A percentile compares a stretch with the other conserved stretches of the same genome.
These are phyloP conservation scores for Ellobius talpinus DNA, from an alignment of 2,113 vertebrate genomes.

Conservation along the genomic window DNA sequence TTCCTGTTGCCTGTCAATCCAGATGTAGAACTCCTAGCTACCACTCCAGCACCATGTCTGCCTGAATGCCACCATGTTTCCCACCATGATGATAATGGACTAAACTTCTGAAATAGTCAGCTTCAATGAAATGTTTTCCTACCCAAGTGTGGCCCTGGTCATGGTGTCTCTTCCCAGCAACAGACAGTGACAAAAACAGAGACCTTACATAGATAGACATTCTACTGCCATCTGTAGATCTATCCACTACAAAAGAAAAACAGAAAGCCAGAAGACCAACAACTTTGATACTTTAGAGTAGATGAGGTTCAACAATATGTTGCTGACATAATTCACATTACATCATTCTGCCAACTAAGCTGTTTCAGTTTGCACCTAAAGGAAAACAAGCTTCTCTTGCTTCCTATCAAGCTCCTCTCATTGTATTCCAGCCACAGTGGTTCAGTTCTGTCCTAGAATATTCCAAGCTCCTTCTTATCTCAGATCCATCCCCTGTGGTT, in stretches of 20 bases:
- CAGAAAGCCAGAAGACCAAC: background rate
- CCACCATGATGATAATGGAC: background rate
- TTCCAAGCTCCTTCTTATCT: background rate
- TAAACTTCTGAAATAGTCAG: background rate
- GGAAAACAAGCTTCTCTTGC: background rate
- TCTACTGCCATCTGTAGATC: background rate
- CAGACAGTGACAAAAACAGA: background rate
- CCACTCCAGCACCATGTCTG: background rate
- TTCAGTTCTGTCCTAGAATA: background rate
- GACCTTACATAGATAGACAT: background rate
- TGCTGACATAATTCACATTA: background rate
- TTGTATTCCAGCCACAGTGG: background rate
- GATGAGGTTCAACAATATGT: background rate
- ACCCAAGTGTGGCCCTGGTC: background rate
- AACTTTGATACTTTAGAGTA: background rate
- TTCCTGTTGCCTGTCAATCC: background rate
- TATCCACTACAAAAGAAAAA: background rate
- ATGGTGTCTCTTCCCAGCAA: background rate
- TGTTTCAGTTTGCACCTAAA: background rate
- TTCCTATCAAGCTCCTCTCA: background rate
- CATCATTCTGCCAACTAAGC: background rate
- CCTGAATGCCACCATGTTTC: background rate
- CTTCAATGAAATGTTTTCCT: background rate
- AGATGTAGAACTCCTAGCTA: background rate
- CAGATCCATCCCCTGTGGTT: background rate